Conservation (phyloP, 2,888 invertebrate species). For the Brachylomia viminalis region DNA sequence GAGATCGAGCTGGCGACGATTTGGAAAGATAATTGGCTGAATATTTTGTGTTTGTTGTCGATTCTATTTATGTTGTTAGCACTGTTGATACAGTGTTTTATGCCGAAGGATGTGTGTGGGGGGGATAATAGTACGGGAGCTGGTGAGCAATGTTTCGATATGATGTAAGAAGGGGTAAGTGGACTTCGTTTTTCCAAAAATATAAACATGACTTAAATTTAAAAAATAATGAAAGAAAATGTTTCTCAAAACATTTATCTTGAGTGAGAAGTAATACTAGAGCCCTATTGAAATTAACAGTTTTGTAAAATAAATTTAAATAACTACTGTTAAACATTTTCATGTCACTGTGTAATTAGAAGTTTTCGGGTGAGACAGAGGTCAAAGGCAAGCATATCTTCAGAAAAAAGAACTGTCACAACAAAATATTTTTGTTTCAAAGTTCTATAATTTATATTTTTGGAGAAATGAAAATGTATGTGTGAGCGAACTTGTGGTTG, state of each 20-base stretch:
- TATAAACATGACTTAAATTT: conserved; percentile 8
- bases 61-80: conserved; percentile 81
- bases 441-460: conserved; percentile 17
- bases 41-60: conserved; percentile 81
- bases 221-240: too few relatives aligned
- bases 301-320: too few relatives aligned
- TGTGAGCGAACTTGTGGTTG: too few relatives aligned
- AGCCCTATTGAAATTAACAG: too few relatives aligned
- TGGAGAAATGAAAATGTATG: conserved; percentile 2
- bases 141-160: conserved; percentile 78
- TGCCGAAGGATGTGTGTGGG: conserved; percentile 77
- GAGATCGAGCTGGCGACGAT: conserved; percentile 80
- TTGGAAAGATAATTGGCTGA: conserved; percentile 87
- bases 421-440: not conserved
- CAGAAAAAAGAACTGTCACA: too few relatives aligned
- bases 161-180: conserved; percentile 54
- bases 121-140: conserved; percentile 64
- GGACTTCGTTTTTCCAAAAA: conserved; percentile 30
- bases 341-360: too few relatives aligned
- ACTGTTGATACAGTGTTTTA: conserved; percentile 80
- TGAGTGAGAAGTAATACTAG: too few relatives aligned
- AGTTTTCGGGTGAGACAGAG: too few relatives aligned
- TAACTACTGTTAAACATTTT: not conserved
- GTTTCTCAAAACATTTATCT: not conserved
- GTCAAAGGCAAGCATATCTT: too few relatives aligned